Base-by-base conservation (phyloP, 2,113 vertebrate genomes). In the Carassius gibelio region DNA sequence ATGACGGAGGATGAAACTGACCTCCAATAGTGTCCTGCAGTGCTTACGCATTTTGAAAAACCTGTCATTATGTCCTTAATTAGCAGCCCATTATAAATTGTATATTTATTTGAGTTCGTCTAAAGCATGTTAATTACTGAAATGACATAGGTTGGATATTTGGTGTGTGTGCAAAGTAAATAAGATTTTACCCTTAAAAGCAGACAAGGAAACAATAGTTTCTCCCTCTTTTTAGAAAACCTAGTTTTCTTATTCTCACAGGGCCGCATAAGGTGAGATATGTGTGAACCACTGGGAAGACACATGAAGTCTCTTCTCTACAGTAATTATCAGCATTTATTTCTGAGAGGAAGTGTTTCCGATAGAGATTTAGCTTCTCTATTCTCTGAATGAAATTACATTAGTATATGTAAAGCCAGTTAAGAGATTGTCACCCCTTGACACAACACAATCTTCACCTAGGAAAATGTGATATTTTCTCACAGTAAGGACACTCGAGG, bases 31-130 rank as follows among this genome's bases (percentile, higher is more conserved):
- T 88, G 84, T 87, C 90, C 62, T 13, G 8, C 21, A 21, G 61
- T 5, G 9, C 88, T 91, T 92, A 91, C 91, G 88, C 91, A 91
- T 92, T 94, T 88, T 86, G 90, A 90, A 93, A 88, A 66, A 48
- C 61, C 42, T 42, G 66, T 81, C 59, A 81, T 80, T 86, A 75
- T 72, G 71, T 72, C 17, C 11, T 86, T 88, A 86, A 88, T 84
- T 84, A 88, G 76, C 36, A 78, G 61, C 68, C 85, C 52, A 23
- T 61, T 77, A 87, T 17, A 78, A 76, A 77, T 76, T 81, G 30
- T 14, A 30, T 88, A 83, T 90, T 87, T 85, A 84, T 85, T 86
- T 26, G 84, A 88, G 91, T 90, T 86, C 85, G 86, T 84, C 85
- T 88, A 66, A 89, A 85, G 81, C 89, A 85, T 84, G 83, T 45